Percentiles rank a stretch among this genome's conserved stretches.
These are phyloP conservation scores for Zeugodacus cucurbitae DNA, from an alignment of 1,140 invertebrate species.

Conservation along the genomic window DNA sequence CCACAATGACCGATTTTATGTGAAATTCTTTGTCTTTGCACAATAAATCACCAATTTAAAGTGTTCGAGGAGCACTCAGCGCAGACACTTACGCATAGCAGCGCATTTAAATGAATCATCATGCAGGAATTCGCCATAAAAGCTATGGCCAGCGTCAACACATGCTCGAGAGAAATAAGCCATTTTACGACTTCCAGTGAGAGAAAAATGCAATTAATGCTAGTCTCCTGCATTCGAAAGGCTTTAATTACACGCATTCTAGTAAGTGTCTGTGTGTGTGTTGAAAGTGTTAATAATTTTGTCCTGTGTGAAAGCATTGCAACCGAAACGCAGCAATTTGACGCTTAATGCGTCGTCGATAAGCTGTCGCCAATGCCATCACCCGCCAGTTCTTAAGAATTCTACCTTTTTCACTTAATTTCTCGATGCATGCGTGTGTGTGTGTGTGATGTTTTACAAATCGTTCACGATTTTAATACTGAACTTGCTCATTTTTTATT, in stretches of 20 bases:
- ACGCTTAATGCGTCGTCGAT: background rate
- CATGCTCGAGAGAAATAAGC: background rate
- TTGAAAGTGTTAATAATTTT: background rate
- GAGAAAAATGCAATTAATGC: conserved; percentile 15
- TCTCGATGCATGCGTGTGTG: background rate
- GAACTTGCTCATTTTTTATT: background rate
- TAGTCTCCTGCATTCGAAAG: background rate
- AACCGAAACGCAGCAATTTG: background rate
- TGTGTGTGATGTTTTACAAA: background rate
- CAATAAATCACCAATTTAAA: conserved; percentile 16
- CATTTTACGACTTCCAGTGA: background rate
- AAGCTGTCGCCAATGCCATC: background rate
- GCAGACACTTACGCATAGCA: background rate
- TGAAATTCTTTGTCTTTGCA: background rate
- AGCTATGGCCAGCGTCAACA: background rate
- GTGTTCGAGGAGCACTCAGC: background rate
- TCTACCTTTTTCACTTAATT: background rate
- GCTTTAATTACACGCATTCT: background rate
- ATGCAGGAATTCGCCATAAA: background rate
- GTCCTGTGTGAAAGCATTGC: background rate
- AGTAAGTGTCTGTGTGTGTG: background rate
- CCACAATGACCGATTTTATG: background rate
- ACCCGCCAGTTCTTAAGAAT: background rate
- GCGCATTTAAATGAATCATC: background rate
- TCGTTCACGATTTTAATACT: conserved; percentile 18